These are phyloP conservation scores for Brachionus rubens DNA, from an alignment of 1,140 invertebrate genomes.

Conservation along the genomic window DNA sequence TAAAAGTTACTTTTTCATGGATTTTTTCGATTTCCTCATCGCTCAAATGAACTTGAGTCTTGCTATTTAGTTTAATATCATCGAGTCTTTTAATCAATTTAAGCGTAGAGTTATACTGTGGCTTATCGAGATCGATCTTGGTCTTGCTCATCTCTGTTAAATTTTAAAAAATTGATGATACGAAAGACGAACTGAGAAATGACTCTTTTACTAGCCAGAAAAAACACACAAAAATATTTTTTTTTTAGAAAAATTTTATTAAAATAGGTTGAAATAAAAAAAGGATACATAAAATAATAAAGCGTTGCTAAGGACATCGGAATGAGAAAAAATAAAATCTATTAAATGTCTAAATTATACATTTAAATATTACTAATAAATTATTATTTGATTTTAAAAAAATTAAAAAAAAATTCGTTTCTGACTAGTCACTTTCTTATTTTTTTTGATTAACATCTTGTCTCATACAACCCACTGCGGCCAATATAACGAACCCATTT, in stretches of 20 bases:
- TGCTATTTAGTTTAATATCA: constrained; percentile 9
- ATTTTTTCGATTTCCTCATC: constrained; percentile 42
- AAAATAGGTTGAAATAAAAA: too few species aligned
- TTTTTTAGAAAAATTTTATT: too few species aligned
- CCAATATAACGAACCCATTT: constrained; percentile 99
- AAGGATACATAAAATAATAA: background rate
- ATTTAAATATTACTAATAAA: too few species aligned
- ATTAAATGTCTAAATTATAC: constrained; percentile 29
- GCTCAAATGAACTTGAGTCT: background rate
- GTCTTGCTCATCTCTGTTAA: background rate
- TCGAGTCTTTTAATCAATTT: constrained; percentile 36
- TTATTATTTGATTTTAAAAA: constrained; percentile 12
- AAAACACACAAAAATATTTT: background rate
- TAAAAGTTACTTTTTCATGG: constrained; percentile 35
- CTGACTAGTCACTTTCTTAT: too few species aligned
- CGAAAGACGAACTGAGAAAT: background rate
- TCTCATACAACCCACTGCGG: constrained; percentile 96
- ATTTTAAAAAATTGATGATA: background rate
- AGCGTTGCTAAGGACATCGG: background rate
- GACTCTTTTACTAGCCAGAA: background rate
- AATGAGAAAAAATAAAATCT: constrained; percentile 11
- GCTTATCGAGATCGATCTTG: constrained; percentile 4
- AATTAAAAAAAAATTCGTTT: background rate
- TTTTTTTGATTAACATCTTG: constrained; percentile 79
- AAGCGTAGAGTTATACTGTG: constrained; percentile 26